These are phyloP conservation scores for Pteropus rufus DNA, from an alignment of 2,797 vertebrate genomes.

Conservation along the genomic window DNA sequence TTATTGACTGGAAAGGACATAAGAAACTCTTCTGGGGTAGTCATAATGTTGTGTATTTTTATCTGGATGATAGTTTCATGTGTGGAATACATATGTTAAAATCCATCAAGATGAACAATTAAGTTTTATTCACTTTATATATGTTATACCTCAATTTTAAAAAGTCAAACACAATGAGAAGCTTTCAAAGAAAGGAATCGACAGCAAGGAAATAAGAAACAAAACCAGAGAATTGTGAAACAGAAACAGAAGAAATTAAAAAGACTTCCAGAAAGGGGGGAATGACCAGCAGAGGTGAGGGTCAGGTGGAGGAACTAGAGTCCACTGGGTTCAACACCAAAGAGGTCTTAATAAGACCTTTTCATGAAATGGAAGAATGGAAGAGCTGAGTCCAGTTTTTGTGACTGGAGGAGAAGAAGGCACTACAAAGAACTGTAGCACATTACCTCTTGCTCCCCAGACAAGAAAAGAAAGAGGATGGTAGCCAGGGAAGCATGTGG, in stretches of 20 bases:
- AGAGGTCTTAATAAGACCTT: background rate
- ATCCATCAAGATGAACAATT: background rate
- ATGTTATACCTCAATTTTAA: background rate
- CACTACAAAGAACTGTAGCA: background rate
- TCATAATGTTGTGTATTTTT: background rate
- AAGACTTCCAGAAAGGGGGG: background rate
- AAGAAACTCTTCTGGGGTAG: background rate
- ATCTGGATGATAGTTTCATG: background rate
- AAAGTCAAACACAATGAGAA: background rate
- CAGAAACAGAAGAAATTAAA: background rate
- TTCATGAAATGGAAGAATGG: background rate
- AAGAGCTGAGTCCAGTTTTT: background rate
- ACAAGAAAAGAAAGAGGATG: background rate
- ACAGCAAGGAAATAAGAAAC: background rate
- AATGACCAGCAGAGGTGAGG: background rate
- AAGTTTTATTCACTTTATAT: background rate
- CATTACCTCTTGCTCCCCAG: background rate
- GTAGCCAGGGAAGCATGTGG: background rate
- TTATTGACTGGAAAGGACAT: background rate
- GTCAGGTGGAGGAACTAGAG: rapidly evolving
- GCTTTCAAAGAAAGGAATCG: background rate
- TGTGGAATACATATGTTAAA: background rate
- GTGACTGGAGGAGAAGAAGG: background rate
- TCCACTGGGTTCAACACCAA: background rate
- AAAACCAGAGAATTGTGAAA: background rate